Conservation (phyloP, 2,888 invertebrate genomes). For the Pollenia labialis region DNA sequence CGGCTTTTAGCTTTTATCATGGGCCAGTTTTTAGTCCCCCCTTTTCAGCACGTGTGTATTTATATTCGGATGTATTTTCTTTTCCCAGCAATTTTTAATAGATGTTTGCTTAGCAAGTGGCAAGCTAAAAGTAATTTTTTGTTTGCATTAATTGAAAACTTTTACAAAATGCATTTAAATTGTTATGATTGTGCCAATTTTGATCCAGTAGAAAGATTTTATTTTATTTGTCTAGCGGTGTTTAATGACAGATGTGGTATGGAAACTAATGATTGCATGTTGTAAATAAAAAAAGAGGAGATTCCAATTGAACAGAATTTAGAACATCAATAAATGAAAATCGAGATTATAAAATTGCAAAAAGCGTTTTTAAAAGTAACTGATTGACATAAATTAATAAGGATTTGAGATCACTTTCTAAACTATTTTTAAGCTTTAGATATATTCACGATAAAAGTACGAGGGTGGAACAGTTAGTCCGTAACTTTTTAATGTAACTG, state of each 20-base stretch:
- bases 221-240: conserved; percentile 2
- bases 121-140: conserved; percentile 31
- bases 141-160: conserved; percentile 50
- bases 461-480: too few species aligned
- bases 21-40: conserved; percentile 20
- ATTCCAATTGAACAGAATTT: too few species aligned
- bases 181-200: conserved; percentile 41
- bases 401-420: too few species aligned
- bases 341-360: too few species aligned
- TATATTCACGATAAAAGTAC: too few species aligned
- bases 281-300: background rate
- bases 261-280: background rate
- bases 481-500: too few species aligned
- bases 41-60: conserved; percentile 50
- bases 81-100: conserved; percentile 48
- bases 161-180: conserved; percentile 54
- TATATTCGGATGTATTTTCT: conserved; percentile 30
- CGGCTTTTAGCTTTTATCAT: conserved; percentile 67
- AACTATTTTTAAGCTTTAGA: too few species aligned
- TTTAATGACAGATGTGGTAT: conserved; percentile 28
- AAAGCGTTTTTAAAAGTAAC: too few species aligned
- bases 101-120: conserved; percentile 48
- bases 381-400: too few species aligned
- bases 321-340: too few species aligned
- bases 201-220: background rate